phyloP scores from a whole-genome alignment of 53 echinoderm and acorn worm genomes.

The Holothuria leucospilota region DNA sequence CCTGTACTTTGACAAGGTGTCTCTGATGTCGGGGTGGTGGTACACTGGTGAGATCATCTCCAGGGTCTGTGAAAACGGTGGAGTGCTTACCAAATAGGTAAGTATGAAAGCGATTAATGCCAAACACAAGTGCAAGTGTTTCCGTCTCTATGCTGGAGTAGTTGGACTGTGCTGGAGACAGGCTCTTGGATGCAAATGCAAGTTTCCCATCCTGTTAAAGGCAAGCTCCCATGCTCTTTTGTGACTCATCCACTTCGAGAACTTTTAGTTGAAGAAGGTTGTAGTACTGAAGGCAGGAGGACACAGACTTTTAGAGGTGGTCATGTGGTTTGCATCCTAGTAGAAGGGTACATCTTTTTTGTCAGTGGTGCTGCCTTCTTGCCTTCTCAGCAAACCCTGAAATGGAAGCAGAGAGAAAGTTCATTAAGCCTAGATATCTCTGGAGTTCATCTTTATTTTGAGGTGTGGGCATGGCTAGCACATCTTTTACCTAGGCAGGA shows the following conservation, averaged over 20 bases:
- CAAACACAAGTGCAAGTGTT: constrained; percentile 48
- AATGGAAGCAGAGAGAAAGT: not conserved
- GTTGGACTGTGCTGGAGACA: constrained; percentile 52
- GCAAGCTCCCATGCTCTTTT: constrained; percentile 57
- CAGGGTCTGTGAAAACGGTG: constrained; percentile 43
- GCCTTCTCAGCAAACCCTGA: not conserved
- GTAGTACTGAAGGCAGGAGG: too few relatives aligned
- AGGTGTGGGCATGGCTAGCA: constrained; percentile 50
- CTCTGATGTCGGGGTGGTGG: constrained; percentile 62
- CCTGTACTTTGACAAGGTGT: constrained; percentile 60
- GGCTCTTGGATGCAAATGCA: constrained; percentile 65
- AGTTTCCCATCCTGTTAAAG: constrained; percentile 59
- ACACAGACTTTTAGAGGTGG: too few relatives aligned
- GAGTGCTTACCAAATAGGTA: constrained; percentile 61
- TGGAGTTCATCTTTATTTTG: constrained; percentile 76
- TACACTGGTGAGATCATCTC: not conserved
- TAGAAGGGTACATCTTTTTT: not conserved
- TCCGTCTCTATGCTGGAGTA: constrained; percentile 75
- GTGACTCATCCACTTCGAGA: constrained; percentile 57
- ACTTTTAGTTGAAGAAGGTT: constrained; percentile 35
- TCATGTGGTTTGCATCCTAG: too few relatives aligned
- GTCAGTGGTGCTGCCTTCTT: not conserved
- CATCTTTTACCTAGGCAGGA: constrained; percentile 52
- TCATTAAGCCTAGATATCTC: constrained; percentile 65
- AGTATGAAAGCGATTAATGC: constrained; percentile 55